Evolutionary conservation across 1,140 invertebrate genomes (phyloP).

Genomic region (Calliphora vicina): DNA sequence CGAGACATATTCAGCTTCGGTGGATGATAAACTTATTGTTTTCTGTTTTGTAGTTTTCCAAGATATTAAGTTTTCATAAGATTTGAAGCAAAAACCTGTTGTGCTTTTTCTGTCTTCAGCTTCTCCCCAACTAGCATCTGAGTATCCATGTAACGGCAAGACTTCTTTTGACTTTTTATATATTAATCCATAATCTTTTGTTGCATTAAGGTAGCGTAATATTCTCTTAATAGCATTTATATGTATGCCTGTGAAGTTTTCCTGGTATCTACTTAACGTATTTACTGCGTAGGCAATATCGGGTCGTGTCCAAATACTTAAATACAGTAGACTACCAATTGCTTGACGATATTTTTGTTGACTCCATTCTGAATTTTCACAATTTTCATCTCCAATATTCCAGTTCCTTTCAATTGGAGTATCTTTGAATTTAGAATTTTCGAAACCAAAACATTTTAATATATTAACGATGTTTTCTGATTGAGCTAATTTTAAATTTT

Average conservation of each 20-base stretch:
- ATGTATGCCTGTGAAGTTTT: neutral
- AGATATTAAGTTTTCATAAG: too few species aligned
- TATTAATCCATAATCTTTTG: neutral
- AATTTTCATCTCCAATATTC: neutral
- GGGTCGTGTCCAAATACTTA: neutral
- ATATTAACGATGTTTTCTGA: too few species aligned
- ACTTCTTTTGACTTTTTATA: neutral
- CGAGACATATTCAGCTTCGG: too few species aligned
- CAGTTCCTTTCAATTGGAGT: neutral
- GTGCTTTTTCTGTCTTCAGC: too few species aligned
- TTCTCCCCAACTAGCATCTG: too few species aligned
- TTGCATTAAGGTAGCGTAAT: neutral
- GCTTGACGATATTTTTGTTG: neutral
- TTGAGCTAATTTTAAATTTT: too few species aligned
- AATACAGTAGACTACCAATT: neutral
- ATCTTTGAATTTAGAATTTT: neutral
- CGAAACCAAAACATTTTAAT: neutral
- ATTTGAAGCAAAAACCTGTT: too few species aligned
- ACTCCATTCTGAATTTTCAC: neutral
- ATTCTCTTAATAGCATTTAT: neutral
- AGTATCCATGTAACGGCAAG: too few species aligned
- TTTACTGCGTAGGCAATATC: neutral
- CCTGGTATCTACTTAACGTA: neutral
- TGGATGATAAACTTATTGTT: too few species aligned
- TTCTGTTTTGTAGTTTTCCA: too few species aligned